phyloP scores from a whole-genome alignment of 2,888 invertebrate genomes.

The Megamerina dolium region DNA sequence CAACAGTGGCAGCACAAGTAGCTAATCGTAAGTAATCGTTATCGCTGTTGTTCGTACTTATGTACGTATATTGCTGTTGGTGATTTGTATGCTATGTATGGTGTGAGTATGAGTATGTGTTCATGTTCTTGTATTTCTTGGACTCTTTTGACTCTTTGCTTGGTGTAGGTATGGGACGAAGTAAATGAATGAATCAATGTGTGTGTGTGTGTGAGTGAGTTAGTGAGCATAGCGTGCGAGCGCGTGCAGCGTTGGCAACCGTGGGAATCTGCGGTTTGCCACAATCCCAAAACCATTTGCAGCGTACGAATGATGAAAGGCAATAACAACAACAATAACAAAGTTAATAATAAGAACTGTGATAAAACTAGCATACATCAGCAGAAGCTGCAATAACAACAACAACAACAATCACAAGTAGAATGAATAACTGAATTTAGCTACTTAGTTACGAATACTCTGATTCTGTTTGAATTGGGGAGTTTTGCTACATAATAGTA shows the following conservation, averaged over 20 bases:
- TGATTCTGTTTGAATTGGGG: no score
- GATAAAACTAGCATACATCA: slow-evolving; percentile 2
- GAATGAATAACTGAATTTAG: neutral
- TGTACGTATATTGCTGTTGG: neutral
- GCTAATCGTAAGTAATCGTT: no score
- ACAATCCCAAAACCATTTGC: slow-evolving; percentile 38
- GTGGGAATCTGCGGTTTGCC: slow-evolving; percentile 36
- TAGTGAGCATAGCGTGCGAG: slow-evolving; percentile 26
- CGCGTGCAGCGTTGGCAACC: slow-evolving; percentile 30
- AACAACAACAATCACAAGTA: neutral
- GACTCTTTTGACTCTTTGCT: slow-evolving; percentile 18
- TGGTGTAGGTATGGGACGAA: no score
- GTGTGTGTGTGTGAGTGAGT: no score
- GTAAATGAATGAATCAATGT: no score
- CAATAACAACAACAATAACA: slow-evolving; percentile 14
- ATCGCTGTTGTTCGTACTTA: no score
- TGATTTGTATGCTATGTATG: no score
- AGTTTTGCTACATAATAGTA: no score
- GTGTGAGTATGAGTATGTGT: no score
- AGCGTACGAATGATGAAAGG: slow-evolving; percentile 26
- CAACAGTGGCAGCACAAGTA: no score
- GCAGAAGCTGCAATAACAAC: slow-evolving; percentile 3
- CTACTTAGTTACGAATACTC: no score
- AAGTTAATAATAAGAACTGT: slow-evolving; percentile 4
- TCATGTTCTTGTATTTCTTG: neutral